phyloP scores from a whole-genome alignment of 2,888 invertebrate species.

The Hypsopygia costalis region DNA sequence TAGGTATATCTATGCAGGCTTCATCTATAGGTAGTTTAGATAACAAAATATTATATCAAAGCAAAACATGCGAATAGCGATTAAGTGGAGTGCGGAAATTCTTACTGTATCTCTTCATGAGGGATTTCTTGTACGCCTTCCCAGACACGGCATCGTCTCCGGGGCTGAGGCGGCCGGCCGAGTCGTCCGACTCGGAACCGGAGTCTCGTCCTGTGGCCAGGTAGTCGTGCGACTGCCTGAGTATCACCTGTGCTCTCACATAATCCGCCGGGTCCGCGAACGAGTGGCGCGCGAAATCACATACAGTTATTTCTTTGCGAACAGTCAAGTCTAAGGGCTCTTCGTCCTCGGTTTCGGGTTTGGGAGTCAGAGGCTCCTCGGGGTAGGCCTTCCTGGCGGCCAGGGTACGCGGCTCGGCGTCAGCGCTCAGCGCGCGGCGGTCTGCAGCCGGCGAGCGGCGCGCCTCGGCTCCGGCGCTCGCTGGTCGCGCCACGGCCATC shows the following conservation, averaged over 20 bases:
- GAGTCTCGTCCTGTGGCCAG: conserved; percentile 82
- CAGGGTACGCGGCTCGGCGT: conserved; percentile 66
- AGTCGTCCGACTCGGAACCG: conserved; percentile 90
- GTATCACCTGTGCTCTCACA: conserved; percentile 70
- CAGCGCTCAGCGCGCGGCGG: conserved; percentile 57
- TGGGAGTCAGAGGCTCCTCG: conserved; percentile 39
- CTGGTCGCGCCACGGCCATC: conserved; percentile 76
- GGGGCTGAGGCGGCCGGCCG: conserved; percentile 84
- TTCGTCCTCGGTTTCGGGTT: conserved; percentile 67
- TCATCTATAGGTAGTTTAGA: too few relatives aligned
- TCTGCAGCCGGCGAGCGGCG: conserved; percentile 50
- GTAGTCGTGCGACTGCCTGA: conserved; percentile 73
- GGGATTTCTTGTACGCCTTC: conserved; percentile 93
- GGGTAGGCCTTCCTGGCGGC: conserved; percentile 77
- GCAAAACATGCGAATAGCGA: conserved; percentile 7
- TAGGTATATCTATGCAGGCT: too few relatives aligned
- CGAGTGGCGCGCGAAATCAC: conserved; percentile 72
- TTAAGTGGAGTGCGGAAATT: conserved; percentile 43
- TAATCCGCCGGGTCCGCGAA: conserved; percentile 75
- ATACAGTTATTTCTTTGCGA: conserved; percentile 70
- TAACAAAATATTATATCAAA: neutral
- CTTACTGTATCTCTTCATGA: conserved; percentile 97
- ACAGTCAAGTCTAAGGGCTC: conserved; percentile 91
- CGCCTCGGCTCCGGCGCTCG: conserved; percentile 55
- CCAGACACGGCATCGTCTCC: conserved; percentile 75